A percentile compares a stretch with the other conserved stretches of the same genome.
Evolutionary conservation across 2,797 vertebrate genomes (phyloP).

Genomic region (Sebastiscus albofasciatus): DNA sequence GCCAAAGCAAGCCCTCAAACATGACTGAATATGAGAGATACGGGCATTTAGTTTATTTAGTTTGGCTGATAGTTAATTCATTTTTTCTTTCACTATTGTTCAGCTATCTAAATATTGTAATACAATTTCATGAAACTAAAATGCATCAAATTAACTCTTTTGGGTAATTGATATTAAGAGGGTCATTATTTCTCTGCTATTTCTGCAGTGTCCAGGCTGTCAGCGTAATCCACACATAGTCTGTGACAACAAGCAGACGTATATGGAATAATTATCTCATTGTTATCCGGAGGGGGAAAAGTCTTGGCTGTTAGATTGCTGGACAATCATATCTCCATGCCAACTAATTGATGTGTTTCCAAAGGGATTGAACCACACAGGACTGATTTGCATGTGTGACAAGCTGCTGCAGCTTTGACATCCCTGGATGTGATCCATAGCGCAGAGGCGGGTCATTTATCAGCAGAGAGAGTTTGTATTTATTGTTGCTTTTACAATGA

Average conservation of each 20-base stretch:
- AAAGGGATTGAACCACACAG: slow-evolving; percentile 16
- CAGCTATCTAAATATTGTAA: background rate
- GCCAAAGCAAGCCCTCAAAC: slow-evolving; percentile 2
- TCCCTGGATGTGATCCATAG: slow-evolving; percentile 1
- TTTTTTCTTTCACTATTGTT: background rate
- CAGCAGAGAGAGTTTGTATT: background rate
- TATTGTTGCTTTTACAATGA: background rate
- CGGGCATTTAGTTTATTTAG: background rate
- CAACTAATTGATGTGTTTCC: slow-evolving; percentile 47
- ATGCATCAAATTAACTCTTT: background rate
- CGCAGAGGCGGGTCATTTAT: background rate
- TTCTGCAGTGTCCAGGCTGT: background rate
- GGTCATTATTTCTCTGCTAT: background rate
- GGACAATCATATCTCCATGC: slow-evolving; percentile 58
- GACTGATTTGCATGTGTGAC: slow-evolving; percentile 42
- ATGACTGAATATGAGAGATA: slow-evolving; percentile 1
- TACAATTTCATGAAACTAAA: background rate
- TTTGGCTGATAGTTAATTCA: background rate
- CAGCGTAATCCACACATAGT: background rate
- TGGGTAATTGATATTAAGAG: background rate
- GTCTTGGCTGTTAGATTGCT: slow-evolving; percentile 27
- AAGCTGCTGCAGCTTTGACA: slow-evolving; percentile 4
- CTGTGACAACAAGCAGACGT: background rate
- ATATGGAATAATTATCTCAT: slow-evolving; percentile 34
- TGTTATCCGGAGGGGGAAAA: slow-evolving; percentile 5